phyloP scores from a whole-genome alignment of 2,797 vertebrate species.

The Spatula clypeata region DNA sequence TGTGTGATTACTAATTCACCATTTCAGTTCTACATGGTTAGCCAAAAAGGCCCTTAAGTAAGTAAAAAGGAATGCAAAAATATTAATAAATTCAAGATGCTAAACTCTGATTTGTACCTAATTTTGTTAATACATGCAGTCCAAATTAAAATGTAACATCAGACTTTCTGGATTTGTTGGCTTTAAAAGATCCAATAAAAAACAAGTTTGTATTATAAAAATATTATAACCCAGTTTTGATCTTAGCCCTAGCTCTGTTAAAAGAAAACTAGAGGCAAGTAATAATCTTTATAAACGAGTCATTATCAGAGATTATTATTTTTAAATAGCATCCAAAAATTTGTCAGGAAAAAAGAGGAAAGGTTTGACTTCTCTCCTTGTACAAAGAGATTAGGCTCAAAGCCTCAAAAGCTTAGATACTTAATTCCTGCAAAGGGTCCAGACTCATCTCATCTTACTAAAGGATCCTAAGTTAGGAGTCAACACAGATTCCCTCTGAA shows the following conservation, averaged over 20 bases:
- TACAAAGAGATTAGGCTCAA: background rate
- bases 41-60: slow-evolving; percentile 49
- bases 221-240: background rate
- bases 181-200: background rate
- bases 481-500: background rate
- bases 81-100: slow-evolving; percentile 56
- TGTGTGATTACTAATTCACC: slow-evolving; percentile 39
- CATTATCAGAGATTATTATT: background rate
- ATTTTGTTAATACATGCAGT: slow-evolving; percentile 22
- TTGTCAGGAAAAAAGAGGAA: background rate
- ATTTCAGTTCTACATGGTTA: slow-evolving; percentile 14
- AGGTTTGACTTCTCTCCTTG: background rate
- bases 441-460: background rate
- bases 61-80: slow-evolving; percentile 70
- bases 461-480: background rate
- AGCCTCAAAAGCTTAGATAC: background rate
- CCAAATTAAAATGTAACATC: slow-evolving; percentile 45
- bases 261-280: slow-evolving; percentile 21
- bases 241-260: slow-evolving; percentile 26
- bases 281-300: background rate
- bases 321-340: background rate
- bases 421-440: background rate
- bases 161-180: slow-evolving; percentile 18
- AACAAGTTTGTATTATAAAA: background rate
- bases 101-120: slow-evolving; percentile 66